Conservation (phyloP, 2,888 invertebrate genomes). For the Lysandra bellargus region DNA sequence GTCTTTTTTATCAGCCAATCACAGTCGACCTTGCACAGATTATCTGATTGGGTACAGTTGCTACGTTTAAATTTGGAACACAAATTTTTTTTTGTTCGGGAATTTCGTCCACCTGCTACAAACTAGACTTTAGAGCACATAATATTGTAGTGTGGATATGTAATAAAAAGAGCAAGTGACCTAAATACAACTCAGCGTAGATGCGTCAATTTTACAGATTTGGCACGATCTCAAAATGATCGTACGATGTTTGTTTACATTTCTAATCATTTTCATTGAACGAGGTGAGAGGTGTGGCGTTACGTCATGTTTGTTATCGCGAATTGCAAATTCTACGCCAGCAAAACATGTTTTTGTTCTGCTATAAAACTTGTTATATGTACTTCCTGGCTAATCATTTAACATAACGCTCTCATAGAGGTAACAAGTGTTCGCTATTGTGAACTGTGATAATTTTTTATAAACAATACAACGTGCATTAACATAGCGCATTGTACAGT, state of each 20-base stretch:
- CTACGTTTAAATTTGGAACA: no score
- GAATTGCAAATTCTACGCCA: slow-evolving; percentile 40
- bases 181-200: neutral
- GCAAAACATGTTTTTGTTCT: slow-evolving; percentile 61
- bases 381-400: slow-evolving; percentile 42
- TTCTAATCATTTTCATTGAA: slow-evolving; percentile 49
- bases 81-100: no score
- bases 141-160: neutral
- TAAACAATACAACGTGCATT: neutral
- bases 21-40: no score
- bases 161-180: neutral
- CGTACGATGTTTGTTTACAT: slow-evolving; percentile 68
- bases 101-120: no score
- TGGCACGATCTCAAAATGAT: slow-evolving; percentile 57
- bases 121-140: neutral
- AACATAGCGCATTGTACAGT: neutral
- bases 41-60: no score
- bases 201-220: slow-evolving; percentile 35
- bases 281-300: slow-evolving; percentile 57
- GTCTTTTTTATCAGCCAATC: no score
- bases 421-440: neutral
- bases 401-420: slow-evolving; percentile 41
- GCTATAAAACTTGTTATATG: slow-evolving; percentile 51
- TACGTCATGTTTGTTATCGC: slow-evolving; percentile 38
- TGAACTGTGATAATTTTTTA: neutral